Evolutionary conservation across 2,888 invertebrate genomes (phyloP).

Genomic region (Agapostemon virescens): DNA sequence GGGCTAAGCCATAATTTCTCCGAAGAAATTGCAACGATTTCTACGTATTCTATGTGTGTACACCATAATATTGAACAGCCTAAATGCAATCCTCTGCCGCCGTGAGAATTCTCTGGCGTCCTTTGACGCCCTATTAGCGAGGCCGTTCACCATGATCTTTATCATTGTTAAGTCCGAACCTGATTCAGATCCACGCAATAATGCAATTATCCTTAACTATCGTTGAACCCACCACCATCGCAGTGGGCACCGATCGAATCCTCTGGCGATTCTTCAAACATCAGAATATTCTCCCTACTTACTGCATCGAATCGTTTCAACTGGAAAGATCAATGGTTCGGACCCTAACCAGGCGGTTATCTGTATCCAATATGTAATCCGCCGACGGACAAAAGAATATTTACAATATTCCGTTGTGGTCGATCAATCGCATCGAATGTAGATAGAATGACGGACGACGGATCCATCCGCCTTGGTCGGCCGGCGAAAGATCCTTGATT

Average conservation of each 20-base stretch:
- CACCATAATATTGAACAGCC: neutral
- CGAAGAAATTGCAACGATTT: too few species aligned
- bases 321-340: conserved; percentile 35
- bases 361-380: neutral
- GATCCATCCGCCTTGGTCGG: neutral
- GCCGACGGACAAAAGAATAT: neutral
- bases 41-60: too few species aligned
- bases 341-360: conserved; percentile 42
- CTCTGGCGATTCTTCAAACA: neutral
- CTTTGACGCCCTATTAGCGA: conserved; percentile 36
- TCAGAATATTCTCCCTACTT: conserved; percentile 23
- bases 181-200: conserved; percentile 57
- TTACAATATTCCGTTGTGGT: conserved; percentile 23
- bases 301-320: conserved; percentile 12
- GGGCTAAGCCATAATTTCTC: too few species aligned
- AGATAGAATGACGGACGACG: neutral
- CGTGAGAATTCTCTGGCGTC: conserved; percentile 21
- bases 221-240: conserved; percentile 31
- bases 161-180: conserved; percentile 34
- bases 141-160: conserved; percentile 3
- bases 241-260: neutral
- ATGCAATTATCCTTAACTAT: conserved; percentile 59
- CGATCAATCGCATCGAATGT: conserved; percentile 28
- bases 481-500: neutral
- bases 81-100: conserved; percentile 1